Evolutionary conservation across 2,888 invertebrate species (phyloP), one percentile per base, ranked within the genome.

Genomic region (Plagodis dolabraria): DNA sequence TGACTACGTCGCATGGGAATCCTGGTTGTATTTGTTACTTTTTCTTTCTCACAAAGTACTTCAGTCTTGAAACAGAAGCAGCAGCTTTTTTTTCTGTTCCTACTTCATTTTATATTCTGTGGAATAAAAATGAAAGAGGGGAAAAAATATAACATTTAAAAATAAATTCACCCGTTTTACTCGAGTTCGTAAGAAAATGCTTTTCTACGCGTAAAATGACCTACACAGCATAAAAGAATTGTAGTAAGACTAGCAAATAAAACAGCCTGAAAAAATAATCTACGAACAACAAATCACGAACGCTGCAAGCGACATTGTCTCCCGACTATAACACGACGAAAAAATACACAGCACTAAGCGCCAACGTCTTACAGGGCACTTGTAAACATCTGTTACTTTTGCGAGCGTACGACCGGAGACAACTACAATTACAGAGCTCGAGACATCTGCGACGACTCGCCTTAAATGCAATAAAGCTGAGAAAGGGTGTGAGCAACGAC

Each of bases 391-490:
- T 88, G 89, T 75, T 82, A 76, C 83, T 71, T 74, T 79, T 79
- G 74, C 77, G 74, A 80, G 77, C 78, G 82, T 22, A 48, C 75
- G 79, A 85, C 83, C 83, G 80, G 79, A 77, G 82, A 81, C 84
- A 79, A 76, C 77, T 77, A 84, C 85, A 89, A 88, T 89, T 87
- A 89, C 87, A 85, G 78, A 75, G 79, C 70, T 66, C 72, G 72
- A 43, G 86, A 83, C 86, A 88, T 85, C 87, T 86, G 87, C 75
- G 75, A 67, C 75, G 79, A 72, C 75, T 76, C 73, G 79, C 75
- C 83, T 88, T 87, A 83, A 86, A 83, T 85, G 87, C 85, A 88
- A 88, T 89, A 89, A 89, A 86, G 79, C 78, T 79, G 72, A 47
- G 35, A 54, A 38, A 42, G 59, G 49, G 53, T 53, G 53, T 11